Conservation (phyloP, 2,113 vertebrate genomes). For the Ploceus nigricollis region DNA sequence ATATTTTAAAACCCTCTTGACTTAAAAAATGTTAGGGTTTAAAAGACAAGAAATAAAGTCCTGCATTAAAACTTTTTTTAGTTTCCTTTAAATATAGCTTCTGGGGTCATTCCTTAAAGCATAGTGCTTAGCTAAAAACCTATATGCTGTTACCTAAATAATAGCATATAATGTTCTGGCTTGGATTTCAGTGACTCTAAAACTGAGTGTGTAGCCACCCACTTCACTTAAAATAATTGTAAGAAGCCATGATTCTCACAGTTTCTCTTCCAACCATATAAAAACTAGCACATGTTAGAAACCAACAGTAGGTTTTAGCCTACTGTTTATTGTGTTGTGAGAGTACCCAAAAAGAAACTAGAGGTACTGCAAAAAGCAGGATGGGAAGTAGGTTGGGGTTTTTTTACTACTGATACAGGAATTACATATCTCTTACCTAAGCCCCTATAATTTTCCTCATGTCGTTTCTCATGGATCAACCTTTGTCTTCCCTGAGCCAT, state of each 20-base stretch:
- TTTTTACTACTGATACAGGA: not conserved
- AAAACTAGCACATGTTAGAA: not conserved
- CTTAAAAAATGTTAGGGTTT: not conserved
- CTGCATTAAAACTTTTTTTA: not conserved
- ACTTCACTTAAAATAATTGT: not conserved
- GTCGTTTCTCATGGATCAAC: not conserved
- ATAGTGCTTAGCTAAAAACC: not conserved
- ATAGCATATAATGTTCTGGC: not conserved
- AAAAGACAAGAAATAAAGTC: not conserved
- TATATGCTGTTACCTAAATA: not conserved
- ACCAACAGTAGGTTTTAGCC: not conserved
- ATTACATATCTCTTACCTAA: not conserved
- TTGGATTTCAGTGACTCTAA: not conserved
- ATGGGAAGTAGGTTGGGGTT: not conserved
- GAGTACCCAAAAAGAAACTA: not conserved
- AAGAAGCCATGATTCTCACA: not conserved
- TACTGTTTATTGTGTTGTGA: not conserved
- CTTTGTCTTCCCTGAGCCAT: not conserved
- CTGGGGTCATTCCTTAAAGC: not conserved
- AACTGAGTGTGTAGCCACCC: not conserved
- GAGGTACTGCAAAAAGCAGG: not conserved
- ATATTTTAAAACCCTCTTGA: not conserved
- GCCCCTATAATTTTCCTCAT: not conserved
- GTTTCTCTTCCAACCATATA: not conserved
- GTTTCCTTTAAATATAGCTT: not conserved